A percentile compares a stretch with the other conserved stretches of the same genome.
Conservation (phyloP, 1,140 invertebrate species). For the Pseudoatta argentina region DNA sequence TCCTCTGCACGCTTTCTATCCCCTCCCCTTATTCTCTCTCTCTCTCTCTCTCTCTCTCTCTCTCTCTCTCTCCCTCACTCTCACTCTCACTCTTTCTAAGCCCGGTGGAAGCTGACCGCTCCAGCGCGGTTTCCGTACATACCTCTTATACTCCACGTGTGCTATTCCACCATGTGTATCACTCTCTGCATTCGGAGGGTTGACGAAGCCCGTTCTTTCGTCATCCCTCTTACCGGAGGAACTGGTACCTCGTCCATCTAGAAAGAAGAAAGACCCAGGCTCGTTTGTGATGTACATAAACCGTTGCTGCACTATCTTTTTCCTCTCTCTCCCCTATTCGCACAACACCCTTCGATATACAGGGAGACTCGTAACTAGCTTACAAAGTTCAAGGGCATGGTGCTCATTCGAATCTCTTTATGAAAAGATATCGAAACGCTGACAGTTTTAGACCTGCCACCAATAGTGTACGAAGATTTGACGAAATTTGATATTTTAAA, state of each 20-base stretch:
- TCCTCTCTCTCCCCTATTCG: slow-evolving; percentile 55
- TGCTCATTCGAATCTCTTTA: background rate
- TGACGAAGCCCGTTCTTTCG: slow-evolving; percentile 60
- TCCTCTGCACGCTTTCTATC: slow-evolving; percentile 12
- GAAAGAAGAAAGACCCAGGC: background rate
- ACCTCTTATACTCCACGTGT: background rate
- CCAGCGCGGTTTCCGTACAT: slow-evolving; percentile 48
- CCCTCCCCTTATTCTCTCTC: slow-evolving; percentile 6
- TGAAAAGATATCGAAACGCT: background rate
- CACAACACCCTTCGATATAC: slow-evolving; percentile 21
- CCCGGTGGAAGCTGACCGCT: slow-evolving; percentile 48
- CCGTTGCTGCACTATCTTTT: slow-evolving; percentile 30
- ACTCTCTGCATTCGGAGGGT: slow-evolving; percentile 46
- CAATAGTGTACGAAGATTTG: background rate
- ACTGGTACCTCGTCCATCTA: slow-evolving; percentile 41
- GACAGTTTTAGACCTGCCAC: background rate
- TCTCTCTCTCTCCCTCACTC: background rate
- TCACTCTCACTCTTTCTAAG: background rate
- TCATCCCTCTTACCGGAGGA: slow-evolving; percentile 48
- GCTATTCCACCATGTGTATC: slow-evolving; percentile 25
- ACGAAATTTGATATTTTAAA: slow-evolving; percentile 7
- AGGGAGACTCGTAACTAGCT: slow-evolving; percentile 12
- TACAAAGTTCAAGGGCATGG: slow-evolving; percentile 24
- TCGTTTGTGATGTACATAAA: slow-evolving; percentile 58
- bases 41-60: background rate